Base-by-base conservation (phyloP, 2,888 invertebrate species). In the Drosophila macrothrix region DNA sequence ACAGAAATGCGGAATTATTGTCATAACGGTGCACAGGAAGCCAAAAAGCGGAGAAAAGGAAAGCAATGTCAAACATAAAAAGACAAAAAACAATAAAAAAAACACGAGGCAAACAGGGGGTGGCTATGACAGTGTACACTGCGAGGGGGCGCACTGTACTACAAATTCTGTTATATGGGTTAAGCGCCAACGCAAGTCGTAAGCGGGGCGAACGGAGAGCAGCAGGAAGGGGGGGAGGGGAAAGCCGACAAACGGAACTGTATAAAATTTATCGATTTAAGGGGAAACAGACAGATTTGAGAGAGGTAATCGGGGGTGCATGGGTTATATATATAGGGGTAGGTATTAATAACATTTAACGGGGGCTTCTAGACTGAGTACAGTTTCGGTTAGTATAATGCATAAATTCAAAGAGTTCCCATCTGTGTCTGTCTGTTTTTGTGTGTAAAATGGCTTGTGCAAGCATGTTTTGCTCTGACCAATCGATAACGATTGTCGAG, bases 231-330 rank as follows among this genome's bases (percentile, higher is more conserved):
- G 54, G 10, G 33, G 4, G 39, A 46, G 28, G 19, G 41, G 49
- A 60, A 69, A 70, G 35, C 72, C 69, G 55, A 50, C 78, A 50
- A 81, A 79, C 67, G 81, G 80, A 88, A 87, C 82, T 73, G 68
- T 79, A 84, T 88, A 82, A 82, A 88, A 84, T 88, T 76, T 82
- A 86, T 87, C 79, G 86, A 88, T 86, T 85, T 72, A 72, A 65
- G 70, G 72, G 63, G 37, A 52, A 22, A 19, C 25, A 31, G 41
- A 16, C n/a, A 31, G 49, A 46, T 46, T 46, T 46, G 46, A 4
- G 16, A 7, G 46, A 7, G 14, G 12, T 0, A 14, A 14, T 22
- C 46, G 46, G 16, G 7, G 46, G 4, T 46, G 22, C 22, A 22
- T 22, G 22, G 14, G 4, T 19, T 37, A 16, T 16, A 46, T 35